A percentile compares a stretch with the other conserved stretches of the same genome.
Evolutionary conservation across 1,140 invertebrate genomes (phyloP).

Genomic region (Cotesia chilonis): DNA sequence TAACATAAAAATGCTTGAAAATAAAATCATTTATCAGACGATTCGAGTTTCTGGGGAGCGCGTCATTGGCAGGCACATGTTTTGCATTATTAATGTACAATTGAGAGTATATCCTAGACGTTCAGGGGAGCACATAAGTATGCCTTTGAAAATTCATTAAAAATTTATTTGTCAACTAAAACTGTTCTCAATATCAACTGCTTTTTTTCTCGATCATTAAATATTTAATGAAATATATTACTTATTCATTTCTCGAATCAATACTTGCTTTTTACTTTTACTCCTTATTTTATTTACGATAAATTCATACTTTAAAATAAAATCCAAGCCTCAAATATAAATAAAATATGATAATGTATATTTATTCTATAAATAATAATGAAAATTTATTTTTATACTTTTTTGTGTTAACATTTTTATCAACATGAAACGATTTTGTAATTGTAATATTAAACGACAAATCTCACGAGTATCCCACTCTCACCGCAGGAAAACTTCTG

Average conservation of each 20-base stretch:
- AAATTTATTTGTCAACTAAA: slow-evolving; percentile 29
- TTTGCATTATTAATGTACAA: not conserved
- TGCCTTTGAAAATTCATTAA: slow-evolving; percentile 37
- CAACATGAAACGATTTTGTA: slow-evolving; percentile 39
- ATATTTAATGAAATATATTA: no score
- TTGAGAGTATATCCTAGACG: slow-evolving; percentile 19
- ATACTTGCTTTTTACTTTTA: not conserved
- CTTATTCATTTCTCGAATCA: not conserved
- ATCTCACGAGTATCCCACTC: slow-evolving; percentile 25
- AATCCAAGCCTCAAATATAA: not conserved
- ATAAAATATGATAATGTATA: not conserved
- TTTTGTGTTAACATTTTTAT: slow-evolving; percentile 36
- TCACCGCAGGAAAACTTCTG: not conserved
- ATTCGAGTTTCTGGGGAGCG: slow-evolving; percentile 30
- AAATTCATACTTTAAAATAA: slow-evolving; percentile 1
- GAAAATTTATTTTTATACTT: slow-evolving; percentile 11
- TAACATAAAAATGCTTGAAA: slow-evolving; percentile 39
- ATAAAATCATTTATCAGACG: slow-evolving; percentile 37
- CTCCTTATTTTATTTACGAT: not conserved
- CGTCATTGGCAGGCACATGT: no score
- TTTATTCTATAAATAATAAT: slow-evolving; percentile 31
- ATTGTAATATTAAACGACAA: slow-evolving; percentile 44
- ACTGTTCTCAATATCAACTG: no score
- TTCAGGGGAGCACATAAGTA: slow-evolving; percentile 34
- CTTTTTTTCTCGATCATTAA: no score